Evolutionary conservation across 2,888 invertebrate species (phyloP), one percentile per base, ranked within the genome.

Genomic region (Petrolisthes manimaculis): DNA sequence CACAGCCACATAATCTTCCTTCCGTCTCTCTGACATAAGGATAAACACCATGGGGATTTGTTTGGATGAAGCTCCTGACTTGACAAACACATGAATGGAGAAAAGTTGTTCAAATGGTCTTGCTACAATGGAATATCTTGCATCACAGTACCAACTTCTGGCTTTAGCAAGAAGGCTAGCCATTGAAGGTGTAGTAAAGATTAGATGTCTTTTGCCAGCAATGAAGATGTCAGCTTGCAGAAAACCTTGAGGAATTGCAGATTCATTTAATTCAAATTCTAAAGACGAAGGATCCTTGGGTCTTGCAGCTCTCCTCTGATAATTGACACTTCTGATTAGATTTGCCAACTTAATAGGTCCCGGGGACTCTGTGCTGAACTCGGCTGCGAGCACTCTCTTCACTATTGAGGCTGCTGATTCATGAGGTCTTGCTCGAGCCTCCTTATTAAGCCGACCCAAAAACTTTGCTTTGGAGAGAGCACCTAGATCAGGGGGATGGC

Each of bases 171-270:
- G 69, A 51, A 82, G 21, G 53, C 51, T 53, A 69, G 69, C 67
- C 82, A 82, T 82, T 4, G 69, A 51, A 18, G 82, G 82, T 14
- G 82, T 82, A 53, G 67, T 51, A 37, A 82, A 82, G 69, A 82
- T 82, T 24, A 82, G 69, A 69, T 82, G 82, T 53, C 82, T 82
- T 9, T 82, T 82, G 67, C 82, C 82, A 53, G 82, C 82, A 69
- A 82, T 82, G 69, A 69, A 82, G 37, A 82, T 82, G 53, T 82
- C 82, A n/a, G 82, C 82, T 82, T 82, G 67, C 53, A 82, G 82
- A 53, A 82, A 82, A 5, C 82, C 82, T 53, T 82, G 67, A 14
- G 82, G 82, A 18, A 82, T 82, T n/a, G 82, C 82, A 12, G 82
- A 69, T 12, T 82, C 82, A 69, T 82, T 82, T 5, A 69, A n/a